Conservation (phyloP, 1,140 invertebrate genomes). For the Lasioglossum albipes region DNA sequence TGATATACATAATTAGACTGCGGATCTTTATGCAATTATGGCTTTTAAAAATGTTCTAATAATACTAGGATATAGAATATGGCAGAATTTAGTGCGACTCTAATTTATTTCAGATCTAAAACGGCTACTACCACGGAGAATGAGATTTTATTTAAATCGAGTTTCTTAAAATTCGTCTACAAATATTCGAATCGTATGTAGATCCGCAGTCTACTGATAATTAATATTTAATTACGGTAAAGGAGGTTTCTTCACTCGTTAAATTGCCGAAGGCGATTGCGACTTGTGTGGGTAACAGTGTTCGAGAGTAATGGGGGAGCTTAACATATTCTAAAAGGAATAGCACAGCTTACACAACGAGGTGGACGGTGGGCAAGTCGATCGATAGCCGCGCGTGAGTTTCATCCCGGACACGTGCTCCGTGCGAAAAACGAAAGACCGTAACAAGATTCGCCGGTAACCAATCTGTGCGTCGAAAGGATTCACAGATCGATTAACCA, state of each 20-base stretch:
- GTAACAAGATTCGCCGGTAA: conserved; percentile 22
- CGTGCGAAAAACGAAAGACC: conserved; percentile 32
- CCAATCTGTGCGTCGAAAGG: neutral
- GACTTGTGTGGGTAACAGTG: neutral
- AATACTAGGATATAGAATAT: too few relatives aligned
- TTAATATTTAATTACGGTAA: too few relatives aligned
- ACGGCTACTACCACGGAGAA: too few relatives aligned
- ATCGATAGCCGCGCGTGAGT: conserved; percentile 41
- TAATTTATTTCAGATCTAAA: too few relatives aligned
- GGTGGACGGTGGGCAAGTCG: conserved; percentile 13
- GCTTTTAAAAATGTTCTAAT: too few relatives aligned
- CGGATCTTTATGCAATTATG: too few relatives aligned
- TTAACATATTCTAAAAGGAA: conserved; percentile 28
- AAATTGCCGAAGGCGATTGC: neutral
- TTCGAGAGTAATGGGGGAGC: neutral
- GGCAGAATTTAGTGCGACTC: too few relatives aligned
- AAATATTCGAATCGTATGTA: too few relatives aligned
- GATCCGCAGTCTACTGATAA: too few relatives aligned
- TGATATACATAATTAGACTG: too few relatives aligned
- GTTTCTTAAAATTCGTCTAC: too few relatives aligned
- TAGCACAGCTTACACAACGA: conserved; percentile 24
- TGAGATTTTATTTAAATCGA: too few relatives aligned
- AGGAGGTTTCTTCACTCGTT: neutral
- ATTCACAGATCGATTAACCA: conserved; percentile 4
- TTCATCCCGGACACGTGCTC: conserved; percentile 32